Evolutionary conservation across 64 coral and sea anemone species (phyloP), one percentile per base, ranked within the genome.

Genomic region (Catalaphyllia jardinei): DNA sequence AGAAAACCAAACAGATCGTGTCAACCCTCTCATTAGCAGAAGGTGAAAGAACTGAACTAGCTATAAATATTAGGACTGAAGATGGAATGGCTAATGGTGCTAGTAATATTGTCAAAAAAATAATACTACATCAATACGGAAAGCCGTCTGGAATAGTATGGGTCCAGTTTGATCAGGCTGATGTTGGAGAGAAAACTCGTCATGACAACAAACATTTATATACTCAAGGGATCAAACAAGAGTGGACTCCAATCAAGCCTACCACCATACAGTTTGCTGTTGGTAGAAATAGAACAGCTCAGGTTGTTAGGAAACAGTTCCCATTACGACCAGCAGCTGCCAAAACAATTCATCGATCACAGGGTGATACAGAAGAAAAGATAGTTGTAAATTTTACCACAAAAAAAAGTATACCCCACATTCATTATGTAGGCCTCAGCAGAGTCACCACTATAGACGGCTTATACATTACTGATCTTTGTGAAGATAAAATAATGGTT

Each of bases 261-360:
- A 60, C 79, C 15, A 89, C 75, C 79, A 89, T 75, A 65, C 88
- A 80, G 19, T 80, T 89, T 89, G 60, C 88, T 79, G 88, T 89
- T 19, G 71, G 46, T 88, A 88, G 86, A 88, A 88, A 88, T 76
- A 88, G 86, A 75, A 88, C 71, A 20, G 86, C 74, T 64, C 86
- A 88, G 57, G 71, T 88, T 30, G 73, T 88, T 1, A 88, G 86
- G 74, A 88, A 88, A 27, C 86, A 88, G 49, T 75, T 88, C 54
- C 69, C 86, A 88, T 38, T 75, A 10, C 72, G 71, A 88, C 67
- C 67, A 64, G 86, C 86, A 46, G 31, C 82, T 88, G 71, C 86
- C 57, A 88, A 88, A 88, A 89, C 87, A 30, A 89, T 89, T 38
- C 87, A 89, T 63, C 78, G 87, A 89, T 89, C 87, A 57, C 86